These are phyloP conservation scores for Anisognathus igniventris DNA, from an alignment of 2,797 vertebrate species.

Conservation along the genomic window DNA sequence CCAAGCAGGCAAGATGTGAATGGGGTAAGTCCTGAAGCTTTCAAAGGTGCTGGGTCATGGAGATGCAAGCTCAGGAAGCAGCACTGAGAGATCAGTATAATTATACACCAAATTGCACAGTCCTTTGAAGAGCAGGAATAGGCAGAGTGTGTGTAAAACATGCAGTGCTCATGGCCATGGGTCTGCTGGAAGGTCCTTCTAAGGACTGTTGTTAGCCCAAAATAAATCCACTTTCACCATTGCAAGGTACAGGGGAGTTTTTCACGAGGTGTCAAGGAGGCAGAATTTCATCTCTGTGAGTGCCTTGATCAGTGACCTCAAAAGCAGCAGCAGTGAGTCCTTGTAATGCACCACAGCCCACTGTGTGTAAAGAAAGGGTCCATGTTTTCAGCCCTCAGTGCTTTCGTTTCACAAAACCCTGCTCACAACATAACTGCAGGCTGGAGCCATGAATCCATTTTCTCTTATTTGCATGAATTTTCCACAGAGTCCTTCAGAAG, in stretches of 20 bases:
- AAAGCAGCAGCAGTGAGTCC: background rate
- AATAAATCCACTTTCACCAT: background rate
- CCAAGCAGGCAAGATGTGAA: background rate
- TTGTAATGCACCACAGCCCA: background rate
- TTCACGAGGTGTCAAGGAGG: fast-evolving
- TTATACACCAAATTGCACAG: background rate
- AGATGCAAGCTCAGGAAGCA: background rate
- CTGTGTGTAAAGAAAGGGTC: background rate
- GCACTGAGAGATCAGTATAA: background rate
- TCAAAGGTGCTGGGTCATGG: fast-evolving
- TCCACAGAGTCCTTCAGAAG: constrained; percentile 48
- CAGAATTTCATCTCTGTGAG: background rate
- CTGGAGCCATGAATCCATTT: constrained; percentile 47
- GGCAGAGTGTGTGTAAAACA: background rate
- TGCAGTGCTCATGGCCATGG: background rate
- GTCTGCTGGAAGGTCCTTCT: background rate
- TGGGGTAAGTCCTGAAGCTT: background rate
- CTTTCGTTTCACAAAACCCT: background rate
- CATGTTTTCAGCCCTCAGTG: background rate
- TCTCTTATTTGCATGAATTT: constrained; percentile 57
- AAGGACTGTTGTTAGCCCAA: background rate
- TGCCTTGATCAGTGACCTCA: background rate
- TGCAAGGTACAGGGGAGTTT: background rate
- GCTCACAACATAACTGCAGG: background rate
- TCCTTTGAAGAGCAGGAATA: background rate